Evolutionary conservation across 2,888 invertebrate genomes (phyloP).

Genomic region (Acronicta aceris): DNA sequence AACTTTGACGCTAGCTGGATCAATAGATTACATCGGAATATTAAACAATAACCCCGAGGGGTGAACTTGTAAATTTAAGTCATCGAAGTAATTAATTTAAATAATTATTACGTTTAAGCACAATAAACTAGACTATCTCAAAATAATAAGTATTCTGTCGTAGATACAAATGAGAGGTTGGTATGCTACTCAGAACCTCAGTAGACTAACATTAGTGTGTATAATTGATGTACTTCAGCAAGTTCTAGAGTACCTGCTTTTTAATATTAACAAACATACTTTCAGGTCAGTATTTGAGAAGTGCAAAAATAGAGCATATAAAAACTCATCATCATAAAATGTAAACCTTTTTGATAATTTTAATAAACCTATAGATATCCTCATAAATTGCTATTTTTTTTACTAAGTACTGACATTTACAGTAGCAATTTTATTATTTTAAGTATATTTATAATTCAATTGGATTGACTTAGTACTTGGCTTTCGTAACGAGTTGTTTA

Average conservation of each 20-base stretch:
- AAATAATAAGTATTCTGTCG: constrained; percentile 8
- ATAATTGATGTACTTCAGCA: constrained; percentile 10
- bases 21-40: too few species aligned
- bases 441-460: not conserved
- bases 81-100: constrained; percentile 15
- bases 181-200: constrained; percentile 10
- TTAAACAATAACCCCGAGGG: not conserved
- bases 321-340: too few species aligned
- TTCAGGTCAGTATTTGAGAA: too few species aligned
- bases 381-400: not conserved
- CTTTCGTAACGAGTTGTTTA: too few species aligned
- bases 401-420: constrained; percentile 11
- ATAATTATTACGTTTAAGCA: constrained; percentile 3
- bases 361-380: not conserved
- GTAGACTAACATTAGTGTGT: not conserved
- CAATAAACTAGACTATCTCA: constrained; percentile 16
- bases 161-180: constrained; percentile 17
- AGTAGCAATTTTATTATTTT: not conserved
- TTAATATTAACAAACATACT: not conserved
- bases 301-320: too few species aligned
- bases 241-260: constrained; percentile 14
- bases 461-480: not conserved
- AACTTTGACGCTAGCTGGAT: not conserved
- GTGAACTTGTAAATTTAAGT: constrained; percentile 10
- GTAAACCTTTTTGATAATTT: not conserved